Base-by-base conservation (phyloP, 1,140 invertebrate genomes). In the Zaprionus nigranus region DNA sequence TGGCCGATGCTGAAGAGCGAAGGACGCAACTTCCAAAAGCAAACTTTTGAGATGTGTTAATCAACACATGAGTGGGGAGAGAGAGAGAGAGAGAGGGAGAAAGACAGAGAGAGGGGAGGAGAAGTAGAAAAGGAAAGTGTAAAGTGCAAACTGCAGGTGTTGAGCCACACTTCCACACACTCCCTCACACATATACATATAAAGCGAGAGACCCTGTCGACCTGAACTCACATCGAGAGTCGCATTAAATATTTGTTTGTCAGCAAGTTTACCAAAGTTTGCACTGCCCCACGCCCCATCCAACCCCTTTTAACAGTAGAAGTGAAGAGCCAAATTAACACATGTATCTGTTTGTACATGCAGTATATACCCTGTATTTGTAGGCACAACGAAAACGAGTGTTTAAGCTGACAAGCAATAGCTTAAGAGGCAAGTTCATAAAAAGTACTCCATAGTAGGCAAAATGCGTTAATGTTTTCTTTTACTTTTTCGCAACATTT, bases 201-300 rank as follows among this genome's bases (percentile, higher is more conserved):
- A 34, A 1, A 34, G 26, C 58, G 20, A 63, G 15, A n/a, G 15
- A 40, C 13, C 24, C 69, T 60, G 28, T 49, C 54, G 38, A 75
- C 36, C 73, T 63, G 61, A 77, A 40, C 73, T 70, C 60, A 60
- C 80, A 59, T 61, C 67, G 69, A 70, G 60, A 70, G 60, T 68
- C 60, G 69, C 78, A 81, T 87, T 80, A 75, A 80, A 88, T 87
- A 88, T 77, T 73, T 63, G 59, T 83, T 79, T 88, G 84, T 84
- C 83, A 88, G 84, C 83, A 88, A 88, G 64, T 70, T 81, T 73
- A 26, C 60, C 46, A 61, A 84, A 86, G 75, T 78, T 82, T 65
- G 26, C 36, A 7, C n/a, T 40, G 38, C 13, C 38, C 38, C 38
- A 2, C 49, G 54, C 30, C 34, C 12, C 9, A 30, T 13, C 40